Percentiles rank a stretch among this genome's conserved stretches.
Evolutionary conservation across 2,113 vertebrate genomes (phyloP).

Genomic region (Hippocampus zosterae): DNA sequence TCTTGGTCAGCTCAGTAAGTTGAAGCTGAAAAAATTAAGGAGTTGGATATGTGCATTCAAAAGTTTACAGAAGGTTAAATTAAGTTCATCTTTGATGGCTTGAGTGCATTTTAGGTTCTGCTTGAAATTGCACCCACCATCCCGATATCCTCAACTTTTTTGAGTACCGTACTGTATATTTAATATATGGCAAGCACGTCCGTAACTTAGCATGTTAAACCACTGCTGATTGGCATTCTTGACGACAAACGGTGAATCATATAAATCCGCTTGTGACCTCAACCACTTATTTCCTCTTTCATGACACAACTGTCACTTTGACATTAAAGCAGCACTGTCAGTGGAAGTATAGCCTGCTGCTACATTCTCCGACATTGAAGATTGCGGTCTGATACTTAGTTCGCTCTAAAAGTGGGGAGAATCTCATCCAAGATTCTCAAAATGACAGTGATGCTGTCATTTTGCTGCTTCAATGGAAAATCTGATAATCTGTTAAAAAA

Average conservation of each 20-base stretch:
- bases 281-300: not conserved
- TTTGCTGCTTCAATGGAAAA: no score
- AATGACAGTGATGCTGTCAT: no score
- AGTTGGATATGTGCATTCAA: not conserved
- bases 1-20: not conserved
- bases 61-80: not conserved
- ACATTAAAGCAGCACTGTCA: not conserved
- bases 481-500: no score
- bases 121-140: not conserved
- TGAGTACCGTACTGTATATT: not conserved
- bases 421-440: no score
- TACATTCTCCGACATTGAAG: not conserved
- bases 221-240: not conserved
- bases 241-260: not conserved
- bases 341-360: not conserved
- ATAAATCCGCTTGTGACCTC: constrained; percentile 4
- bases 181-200: not conserved
- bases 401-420: not conserved
- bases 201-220: not conserved
- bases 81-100: not conserved
- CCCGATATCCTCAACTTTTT: not conserved
- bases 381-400: not conserved
- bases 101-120: not conserved
- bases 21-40: not conserved
- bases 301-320: constrained; percentile 3